Evolutionary conservation across 2,113 vertebrate species (phyloP), one percentile per base, ranked within the genome.

Genomic region (Mirza zaza): DNA sequence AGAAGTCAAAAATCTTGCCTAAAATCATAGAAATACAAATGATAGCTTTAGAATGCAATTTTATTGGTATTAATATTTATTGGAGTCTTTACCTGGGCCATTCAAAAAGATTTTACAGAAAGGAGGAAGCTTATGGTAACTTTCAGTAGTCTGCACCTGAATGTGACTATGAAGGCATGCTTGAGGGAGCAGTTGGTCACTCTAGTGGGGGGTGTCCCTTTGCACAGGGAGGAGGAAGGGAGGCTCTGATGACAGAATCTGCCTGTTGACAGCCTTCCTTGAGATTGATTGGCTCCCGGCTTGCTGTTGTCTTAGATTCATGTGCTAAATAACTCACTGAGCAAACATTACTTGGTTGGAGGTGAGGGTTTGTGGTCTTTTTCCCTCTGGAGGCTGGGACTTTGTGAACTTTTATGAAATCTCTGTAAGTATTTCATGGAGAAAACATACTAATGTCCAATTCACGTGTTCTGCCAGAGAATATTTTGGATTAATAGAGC

Each of bases 311-410:
- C 52, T n/a, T 25, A 14, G 2, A 3, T n/a, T 57, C 36, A 55
- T 2, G 50, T 27, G 23, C 36, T 83, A 45, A 87, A 21, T 25
- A 36, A 48, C 29, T 87, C 42, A 34, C 2, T 63, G 32, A 70
- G 29, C 29, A 76, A 80, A 25, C 79, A 5, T 9, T 27, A 88
- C 5, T 68, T 20, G 18, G 25, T 12, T 45, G 42, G 2, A 1
- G 65, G 68, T n/a, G 8, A 70, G 55, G 9, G 18, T 21, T 2
- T 14, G 8, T 12, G 1, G 12, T 57, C 9, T 9, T 59, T 6
- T 0, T 29, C 5, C 32, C 52, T 63, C 12, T n/a, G 1, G 13
- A 87, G 29, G 2, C 8, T 36, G 0, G 7, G 20, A 0, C 0
- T 55, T 48, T 70, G 36, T 73, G 21, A 79, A 13, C 13, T 34